Base-by-base conservation (phyloP, 1,140 invertebrate species). In the Periplaneta americana region DNA sequence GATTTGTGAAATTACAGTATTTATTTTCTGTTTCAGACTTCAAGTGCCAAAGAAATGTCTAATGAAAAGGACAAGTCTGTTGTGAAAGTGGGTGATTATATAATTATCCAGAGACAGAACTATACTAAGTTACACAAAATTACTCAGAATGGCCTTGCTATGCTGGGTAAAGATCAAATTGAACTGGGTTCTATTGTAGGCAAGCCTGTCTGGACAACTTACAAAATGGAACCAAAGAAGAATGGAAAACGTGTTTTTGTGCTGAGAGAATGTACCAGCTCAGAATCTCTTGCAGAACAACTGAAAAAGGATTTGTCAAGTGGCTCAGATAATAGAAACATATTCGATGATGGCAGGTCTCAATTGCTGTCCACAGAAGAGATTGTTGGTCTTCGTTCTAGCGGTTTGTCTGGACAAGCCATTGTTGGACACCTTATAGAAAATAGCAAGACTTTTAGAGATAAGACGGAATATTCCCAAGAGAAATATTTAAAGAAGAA, bases 401-500 rank as follows among this genome's bases (percentile, higher is more conserved):
- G 93, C 81, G 94, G 95, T 32, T 89, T 92, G 31, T 93, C 92
- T 81, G 95, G 96, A 1, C 93, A 93, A 80, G 93, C 96, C 86
- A 97, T 99, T 82, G 93, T 99, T 37, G 94, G 93, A 81, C 93
- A 94, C 75, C 89, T 99, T 8, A 94, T 98, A 66, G 94, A 94
- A 83, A 98, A 98, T 86, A 98, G 97, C 74, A 94, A 93, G 82
- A 97, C 96, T 15, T 97, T 96, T 88, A 90, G 91, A 34, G 90
- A 91, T 36, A 98, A 98, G 90, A 98, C 97, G 1, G 95, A 95
- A 85, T 98, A 94, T 87, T 96, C 97, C 0, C 96, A 98, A 88
- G 95, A 97, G 84, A 99, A 99, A 87, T 99, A 98, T 87, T 91
- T 99, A 11, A 95, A 94, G 77, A 98, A 98, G 86, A 99, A 99